Conservation (phyloP, 2,888 invertebrate species). For the Mythimna impura region DNA sequence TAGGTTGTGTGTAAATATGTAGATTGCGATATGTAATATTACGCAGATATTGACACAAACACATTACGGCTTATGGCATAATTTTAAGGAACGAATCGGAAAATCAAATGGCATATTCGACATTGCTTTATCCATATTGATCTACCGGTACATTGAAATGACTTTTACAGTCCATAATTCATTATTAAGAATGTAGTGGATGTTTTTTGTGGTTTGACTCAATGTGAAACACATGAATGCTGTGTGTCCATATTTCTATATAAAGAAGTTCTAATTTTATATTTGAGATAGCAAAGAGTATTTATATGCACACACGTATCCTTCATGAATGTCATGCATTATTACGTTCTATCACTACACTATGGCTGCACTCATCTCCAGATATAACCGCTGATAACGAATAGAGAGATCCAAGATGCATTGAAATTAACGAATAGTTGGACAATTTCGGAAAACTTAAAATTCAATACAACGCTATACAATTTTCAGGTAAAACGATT, state of each 20-base stretch:
- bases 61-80: constrained; percentile 21
- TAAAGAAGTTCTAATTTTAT: constrained; percentile 15
- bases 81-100: constrained; percentile 22
- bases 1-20: not conserved
- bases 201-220: not conserved
- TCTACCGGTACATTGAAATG: not conserved
- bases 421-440: constrained; percentile 31
- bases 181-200: not conserved
- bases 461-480: constrained; percentile 16
- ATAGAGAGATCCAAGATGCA: constrained; percentile 39
- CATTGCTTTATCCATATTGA: constrained; percentile 20
- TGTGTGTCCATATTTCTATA: not conserved
- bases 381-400: constrained; percentile 29
- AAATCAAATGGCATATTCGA: constrained; percentile 22
- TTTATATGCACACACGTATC: constrained; percentile 9
- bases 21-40: constrained; percentile 10
- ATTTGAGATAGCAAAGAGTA: constrained; percentile 27
- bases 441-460: constrained; percentile 31
- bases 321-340: constrained; percentile 46
- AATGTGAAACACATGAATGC: not conserved
- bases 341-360: constrained; percentile 14
- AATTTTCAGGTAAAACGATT: constrained; percentile 50
- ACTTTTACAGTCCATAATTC: constrained; percentile 7
- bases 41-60: constrained; percentile 11
- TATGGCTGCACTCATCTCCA: constrained; percentile 37